Conservation (phyloP, 2,888 invertebrate genomes). For the Melipona beecheii region DNA sequence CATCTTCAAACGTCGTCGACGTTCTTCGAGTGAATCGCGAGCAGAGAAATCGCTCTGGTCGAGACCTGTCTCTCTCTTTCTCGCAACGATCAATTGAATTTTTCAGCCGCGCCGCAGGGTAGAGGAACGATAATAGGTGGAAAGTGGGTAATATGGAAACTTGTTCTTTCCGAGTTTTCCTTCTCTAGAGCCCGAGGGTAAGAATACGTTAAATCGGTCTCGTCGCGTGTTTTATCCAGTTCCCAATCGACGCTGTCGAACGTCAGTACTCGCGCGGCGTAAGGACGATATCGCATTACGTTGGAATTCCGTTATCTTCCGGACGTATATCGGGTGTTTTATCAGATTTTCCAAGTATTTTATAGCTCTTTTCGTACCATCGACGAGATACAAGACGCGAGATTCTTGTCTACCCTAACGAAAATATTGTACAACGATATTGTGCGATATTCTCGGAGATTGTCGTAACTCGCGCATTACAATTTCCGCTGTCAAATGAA, state of each 20-base stretch:
- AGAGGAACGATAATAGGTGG: constrained; percentile 1
- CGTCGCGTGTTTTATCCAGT: background rate
- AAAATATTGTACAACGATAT: background rate
- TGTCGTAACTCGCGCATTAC: constrained; percentile 10
- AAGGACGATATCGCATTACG: constrained; percentile 25
- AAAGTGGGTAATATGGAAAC: constrained; percentile 34
- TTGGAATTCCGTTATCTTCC: constrained; percentile 21
- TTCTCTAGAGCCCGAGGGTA: too few relatives aligned
- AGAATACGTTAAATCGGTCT: background rate
- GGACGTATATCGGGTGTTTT: constrained; percentile 9
- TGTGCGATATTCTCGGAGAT: background rate
- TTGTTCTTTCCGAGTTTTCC: background rate
- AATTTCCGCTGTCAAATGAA: background rate
- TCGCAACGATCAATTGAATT: constrained; percentile 7
- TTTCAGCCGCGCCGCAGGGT: background rate
- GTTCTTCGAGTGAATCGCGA: background rate
- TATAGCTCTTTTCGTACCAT: background rate
- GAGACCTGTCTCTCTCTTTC: background rate
- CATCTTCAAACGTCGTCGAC: too few relatives aligned
- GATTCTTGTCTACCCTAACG: background rate
- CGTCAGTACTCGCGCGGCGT: background rate
- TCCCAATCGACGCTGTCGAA: background rate
- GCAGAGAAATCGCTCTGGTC: background rate
- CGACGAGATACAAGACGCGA: background rate
- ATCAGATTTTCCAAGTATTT: constrained; percentile 5